Evolutionary conservation across 2,797 vertebrate species (phyloP), one percentile per base, ranked within the genome.

Genomic region (Notoglanidium macrostoma): DNA sequence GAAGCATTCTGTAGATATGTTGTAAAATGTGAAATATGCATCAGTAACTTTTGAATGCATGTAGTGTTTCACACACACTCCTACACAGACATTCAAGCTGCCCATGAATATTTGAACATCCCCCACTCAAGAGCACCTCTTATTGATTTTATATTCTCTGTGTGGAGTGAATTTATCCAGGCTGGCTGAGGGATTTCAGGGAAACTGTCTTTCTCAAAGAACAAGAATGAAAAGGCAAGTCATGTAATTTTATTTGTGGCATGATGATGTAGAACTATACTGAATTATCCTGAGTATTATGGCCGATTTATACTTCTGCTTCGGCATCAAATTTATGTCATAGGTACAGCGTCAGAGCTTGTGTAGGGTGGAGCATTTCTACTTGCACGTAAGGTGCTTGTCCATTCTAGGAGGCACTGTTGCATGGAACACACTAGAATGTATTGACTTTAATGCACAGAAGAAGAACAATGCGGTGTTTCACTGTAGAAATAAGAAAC

Each of bases 61-160:
- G 55, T 32, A 26, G 32, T 49, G 44, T 49, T 67, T 83, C 44
- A 19, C 14, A 29, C n/a, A 67, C 44, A 29, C 32, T 83, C 23
- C 44, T 67, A 44, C 59, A 59, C 77, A 82, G 55, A 29, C 26
- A 51, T 51, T 67, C 61, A 83, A 67, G 61, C 7, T 83, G 3
- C 61, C n/a, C 61, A 83, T 83, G 8, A 83, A 83, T 83, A 83
- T 67, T 83, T 83, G 80, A 83, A 83, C 44, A 83, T 67, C 9
- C 44, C 59, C 59, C 15, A 67, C 61, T 49, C 44, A 83, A 83
- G 61, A 21, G 26, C 44, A 49, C 61, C 61, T 83, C 29, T 46
- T 65, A 67, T 67, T 83, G 80, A 83, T 83, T 83, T 67, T 51
- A 83, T 29, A 83, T 83, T 83, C 40, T 51, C 26, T 83, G 61